These are phyloP conservation scores for Eupleurogrammus muticus DNA, from an alignment of 2,797 vertebrate genomes.

Conservation along the genomic window DNA sequence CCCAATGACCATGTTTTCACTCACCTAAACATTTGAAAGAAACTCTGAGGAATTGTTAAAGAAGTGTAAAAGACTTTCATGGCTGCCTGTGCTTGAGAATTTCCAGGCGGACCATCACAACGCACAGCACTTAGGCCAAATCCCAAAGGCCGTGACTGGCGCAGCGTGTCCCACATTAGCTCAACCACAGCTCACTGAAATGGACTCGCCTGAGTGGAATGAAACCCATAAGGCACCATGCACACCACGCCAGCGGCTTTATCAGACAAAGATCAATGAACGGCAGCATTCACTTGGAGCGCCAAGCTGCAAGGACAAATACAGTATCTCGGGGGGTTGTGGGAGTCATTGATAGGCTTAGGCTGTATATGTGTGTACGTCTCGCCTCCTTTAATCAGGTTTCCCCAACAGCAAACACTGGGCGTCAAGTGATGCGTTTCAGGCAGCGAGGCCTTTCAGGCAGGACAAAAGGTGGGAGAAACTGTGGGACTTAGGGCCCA, in stretches of 20 bases:
- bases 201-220: slow-evolving; percentile 86
- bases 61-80: slow-evolving; percentile 75
- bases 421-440: slow-evolving; percentile 83
- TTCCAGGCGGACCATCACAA: slow-evolving; percentile 80
- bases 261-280: slow-evolving; percentile 87
- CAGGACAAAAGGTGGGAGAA: slow-evolving; percentile 84
- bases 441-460: slow-evolving; percentile 81
- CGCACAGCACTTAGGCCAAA: slow-evolving; percentile 83
- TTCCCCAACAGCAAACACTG: slow-evolving; percentile 83
- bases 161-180: slow-evolving; percentile 86
- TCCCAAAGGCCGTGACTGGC: slow-evolving; percentile 87
- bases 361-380: slow-evolving; percentile 80
- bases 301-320: slow-evolving; percentile 83
- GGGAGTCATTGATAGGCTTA: slow-evolving; percentile 84
- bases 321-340: slow-evolving; percentile 81
- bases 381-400: slow-evolving; percentile 83
- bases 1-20: slow-evolving; percentile 18
- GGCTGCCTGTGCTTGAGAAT: slow-evolving; percentile 72
- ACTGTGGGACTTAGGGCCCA: slow-evolving; percentile 76
- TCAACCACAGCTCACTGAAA: slow-evolving; percentile 85
- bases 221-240: slow-evolving; percentile 84
- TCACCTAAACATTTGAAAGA: slow-evolving; percentile 36
- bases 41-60: slow-evolving; percentile 57
- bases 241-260: slow-evolving; percentile 82
- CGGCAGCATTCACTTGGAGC: slow-evolving; percentile 82